Evolutionary conservation across 2,113 vertebrate genomes (phyloP).

Genomic region (Bubalus kerabau): DNA sequence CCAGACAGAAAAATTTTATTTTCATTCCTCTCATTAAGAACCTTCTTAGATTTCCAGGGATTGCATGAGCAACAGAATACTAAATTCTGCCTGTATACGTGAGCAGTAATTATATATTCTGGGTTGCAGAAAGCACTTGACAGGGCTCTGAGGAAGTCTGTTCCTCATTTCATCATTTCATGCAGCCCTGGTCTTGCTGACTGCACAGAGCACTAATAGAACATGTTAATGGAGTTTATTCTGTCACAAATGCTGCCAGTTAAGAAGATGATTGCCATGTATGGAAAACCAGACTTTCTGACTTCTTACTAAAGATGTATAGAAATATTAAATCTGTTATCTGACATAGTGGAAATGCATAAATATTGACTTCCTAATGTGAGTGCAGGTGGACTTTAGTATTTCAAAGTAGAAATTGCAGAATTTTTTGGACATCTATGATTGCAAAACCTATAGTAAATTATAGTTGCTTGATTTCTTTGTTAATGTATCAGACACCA

Average conservation of each 20-base stretch:
- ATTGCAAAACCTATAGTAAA: neutral
- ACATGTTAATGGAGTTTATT: conserved; percentile 86
- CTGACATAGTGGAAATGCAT: conserved; percentile 44
- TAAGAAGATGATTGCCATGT: conserved; percentile 78
- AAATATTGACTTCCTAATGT: conserved; percentile 45
- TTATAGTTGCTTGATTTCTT: conserved; percentile 34
- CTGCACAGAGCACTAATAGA: conserved; percentile 81
- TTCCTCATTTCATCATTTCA: conserved; percentile 81
- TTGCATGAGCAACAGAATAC: conserved; percentile 47
- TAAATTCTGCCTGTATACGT: conserved; percentile 74
- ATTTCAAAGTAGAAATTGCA: neutral
- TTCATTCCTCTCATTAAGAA: conserved; percentile 67
- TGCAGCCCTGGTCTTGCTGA: conserved; percentile 80
- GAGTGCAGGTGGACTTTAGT: neutral
- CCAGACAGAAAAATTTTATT: conserved; percentile 41
- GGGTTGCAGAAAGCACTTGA: conserved; percentile 75
- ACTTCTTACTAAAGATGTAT: conserved; percentile 69
- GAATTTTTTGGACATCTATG: conserved; percentile 1
- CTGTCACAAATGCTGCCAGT: conserved; percentile 80
- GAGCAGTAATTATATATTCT: conserved; percentile 82
- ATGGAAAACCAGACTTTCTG: conserved; percentile 74
- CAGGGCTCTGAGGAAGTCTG: conserved; percentile 75
- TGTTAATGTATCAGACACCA: conserved; percentile 48
- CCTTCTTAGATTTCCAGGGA: conserved; percentile 60
- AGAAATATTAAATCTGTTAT: conserved; percentile 73